Evolutionary conservation across 2,888 invertebrate species (phyloP).

Genomic region (Pammene fasciana): DNA sequence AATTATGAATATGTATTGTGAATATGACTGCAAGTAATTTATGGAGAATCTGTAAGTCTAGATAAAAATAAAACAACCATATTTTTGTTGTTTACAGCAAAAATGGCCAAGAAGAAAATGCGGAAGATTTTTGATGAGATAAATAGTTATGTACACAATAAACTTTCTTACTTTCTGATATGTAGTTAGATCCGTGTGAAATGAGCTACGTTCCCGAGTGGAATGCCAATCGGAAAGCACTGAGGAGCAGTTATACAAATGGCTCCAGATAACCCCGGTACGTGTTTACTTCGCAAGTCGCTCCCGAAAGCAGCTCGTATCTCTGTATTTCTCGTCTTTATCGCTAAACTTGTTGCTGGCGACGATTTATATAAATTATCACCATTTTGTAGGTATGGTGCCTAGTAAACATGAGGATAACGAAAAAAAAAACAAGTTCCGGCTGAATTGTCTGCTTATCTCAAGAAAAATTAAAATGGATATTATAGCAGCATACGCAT

Average conservation of each 20-base stretch:
- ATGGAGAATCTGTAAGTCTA: too few relatives aligned
- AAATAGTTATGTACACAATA: not conserved
- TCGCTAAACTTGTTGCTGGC: slow-evolving; percentile 56
- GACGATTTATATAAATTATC: slow-evolving; percentile 38
- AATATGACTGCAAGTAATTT: too few relatives aligned
- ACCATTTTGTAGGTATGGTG: not conserved
- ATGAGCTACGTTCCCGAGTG: slow-evolving; percentile 51
- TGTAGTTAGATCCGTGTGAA: slow-evolving; percentile 51
- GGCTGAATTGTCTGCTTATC: not conserved
- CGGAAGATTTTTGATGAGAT: too few relatives aligned
- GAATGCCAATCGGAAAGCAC: slow-evolving; percentile 56
- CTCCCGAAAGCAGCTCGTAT: slow-evolving; percentile 47
- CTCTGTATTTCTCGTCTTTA: slow-evolving; percentile 55
- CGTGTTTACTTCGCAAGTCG: slow-evolving; percentile 60
- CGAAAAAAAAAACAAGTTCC: not conserved
- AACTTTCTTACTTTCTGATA: slow-evolving; percentile 58
- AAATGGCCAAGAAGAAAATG: too few relatives aligned
- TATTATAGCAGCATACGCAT: too few relatives aligned
- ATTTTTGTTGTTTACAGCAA: too few relatives aligned
- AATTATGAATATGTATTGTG: too few relatives aligned
- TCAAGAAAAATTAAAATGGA: too few relatives aligned
- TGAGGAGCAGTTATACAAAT: slow-evolving; percentile 59
- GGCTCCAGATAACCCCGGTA: slow-evolving; percentile 64
- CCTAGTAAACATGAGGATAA: not conserved
- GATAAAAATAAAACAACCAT: too few relatives aligned